phyloP scores from a whole-genome alignment of 2,113 vertebrate species.

The Agapornis roseicollis region DNA sequence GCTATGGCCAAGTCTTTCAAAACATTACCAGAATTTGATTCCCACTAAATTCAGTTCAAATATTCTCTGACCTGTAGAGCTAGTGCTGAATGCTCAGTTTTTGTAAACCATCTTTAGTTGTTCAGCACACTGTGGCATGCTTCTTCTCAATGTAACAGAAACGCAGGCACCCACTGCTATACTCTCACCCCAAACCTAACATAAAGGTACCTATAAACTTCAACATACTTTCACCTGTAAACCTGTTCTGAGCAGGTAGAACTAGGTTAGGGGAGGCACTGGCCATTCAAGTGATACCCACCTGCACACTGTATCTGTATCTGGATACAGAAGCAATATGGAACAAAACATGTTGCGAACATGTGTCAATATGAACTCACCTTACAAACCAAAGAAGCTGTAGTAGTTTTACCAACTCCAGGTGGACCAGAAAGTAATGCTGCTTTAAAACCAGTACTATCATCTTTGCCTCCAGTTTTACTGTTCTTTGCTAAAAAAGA shows the following conservation, averaged over 20 bases:
- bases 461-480: constrained; percentile 86
- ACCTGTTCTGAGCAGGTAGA: not conserved
- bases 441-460: constrained; percentile 87
- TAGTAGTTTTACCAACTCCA: constrained; percentile 97
- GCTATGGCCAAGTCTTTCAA: not conserved
- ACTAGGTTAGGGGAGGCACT: not conserved
- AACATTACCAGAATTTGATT: not conserved
- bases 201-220: not conserved
- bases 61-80: not conserved
- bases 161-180: not conserved
- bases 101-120: not conserved
- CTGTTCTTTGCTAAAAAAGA: constrained; percentile 67
- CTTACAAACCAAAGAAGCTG: constrained; percentile 92
- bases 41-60: not conserved
- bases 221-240: not conserved
- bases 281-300: not conserved
- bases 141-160: not conserved
- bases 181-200: not conserved
- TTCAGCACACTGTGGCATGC: not conserved
- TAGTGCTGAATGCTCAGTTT: not conserved
- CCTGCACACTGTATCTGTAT: not conserved
- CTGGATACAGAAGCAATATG: not conserved
- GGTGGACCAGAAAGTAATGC: constrained; percentile 95
- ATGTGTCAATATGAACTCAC: constrained; percentile 69
- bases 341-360: not conserved